A percentile compares a stretch with the other conserved stretches of the same genome.
These are phyloP conservation scores for Struthidea cinerea DNA, from an alignment of 2,113 vertebrate genomes.

Conservation along the genomic window DNA sequence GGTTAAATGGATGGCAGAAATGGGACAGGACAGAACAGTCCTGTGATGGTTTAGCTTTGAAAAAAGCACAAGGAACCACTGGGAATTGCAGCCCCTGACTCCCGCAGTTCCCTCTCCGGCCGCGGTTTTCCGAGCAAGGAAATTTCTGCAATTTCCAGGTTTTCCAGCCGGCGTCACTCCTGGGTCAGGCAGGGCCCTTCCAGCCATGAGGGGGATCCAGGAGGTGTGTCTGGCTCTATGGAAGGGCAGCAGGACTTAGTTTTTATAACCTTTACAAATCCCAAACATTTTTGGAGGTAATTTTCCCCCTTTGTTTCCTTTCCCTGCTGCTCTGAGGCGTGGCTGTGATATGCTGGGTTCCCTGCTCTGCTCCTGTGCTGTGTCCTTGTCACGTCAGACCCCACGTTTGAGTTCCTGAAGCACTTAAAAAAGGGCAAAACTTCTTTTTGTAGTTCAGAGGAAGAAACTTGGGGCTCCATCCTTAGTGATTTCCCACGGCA, in stretches of 20 bases:
- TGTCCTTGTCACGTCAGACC: neutral
- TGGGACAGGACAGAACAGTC: neutral
- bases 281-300: rapidly evolving
- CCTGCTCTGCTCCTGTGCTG: neutral
- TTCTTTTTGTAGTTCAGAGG: neutral
- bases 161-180: neutral
- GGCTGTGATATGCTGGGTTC: neutral
- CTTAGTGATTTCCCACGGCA: neutral
- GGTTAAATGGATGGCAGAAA: neutral
- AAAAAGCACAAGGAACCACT: neutral
- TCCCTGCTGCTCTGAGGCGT: neutral
- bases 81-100: neutral
- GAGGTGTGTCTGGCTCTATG: rapidly evolving
- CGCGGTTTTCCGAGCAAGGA: neutral
- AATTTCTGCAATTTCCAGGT: neutral
- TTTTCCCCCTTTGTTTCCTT: neutral
- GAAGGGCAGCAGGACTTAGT: neutral
- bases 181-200: neutral
- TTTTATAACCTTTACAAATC: neutral
- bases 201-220: too few relatives aligned
- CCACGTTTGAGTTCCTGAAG: neutral
- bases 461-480: neutral
- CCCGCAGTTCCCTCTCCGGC: neutral
- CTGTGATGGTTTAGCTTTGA: neutral
- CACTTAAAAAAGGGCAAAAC: neutral